phyloP scores from a whole-genome alignment of 2,113 vertebrate genomes.

The Galemys pyrenaicus region DNA sequence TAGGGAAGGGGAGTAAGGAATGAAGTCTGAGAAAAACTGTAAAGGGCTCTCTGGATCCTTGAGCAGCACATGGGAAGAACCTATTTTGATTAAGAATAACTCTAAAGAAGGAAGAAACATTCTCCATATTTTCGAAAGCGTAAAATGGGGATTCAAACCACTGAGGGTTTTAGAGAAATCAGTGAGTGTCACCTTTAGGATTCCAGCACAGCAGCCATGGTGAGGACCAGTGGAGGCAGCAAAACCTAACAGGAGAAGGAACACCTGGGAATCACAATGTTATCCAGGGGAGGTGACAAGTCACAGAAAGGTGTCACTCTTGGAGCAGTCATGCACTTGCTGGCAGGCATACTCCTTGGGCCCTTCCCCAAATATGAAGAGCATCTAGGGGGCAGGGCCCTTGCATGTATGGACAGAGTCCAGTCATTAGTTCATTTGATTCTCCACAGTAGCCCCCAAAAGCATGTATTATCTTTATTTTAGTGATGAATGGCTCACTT shows the following conservation, averaged over 20 bases:
- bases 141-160: neutral
- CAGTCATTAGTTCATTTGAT: neutral
- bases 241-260: neutral
- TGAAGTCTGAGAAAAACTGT: neutral
- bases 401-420: neutral
- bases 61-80: neutral
- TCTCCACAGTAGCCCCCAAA: neutral
- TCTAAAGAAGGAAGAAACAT: neutral
- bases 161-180: neutral
- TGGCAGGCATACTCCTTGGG: neutral
- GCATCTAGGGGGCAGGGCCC: neutral
- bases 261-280: neutral
- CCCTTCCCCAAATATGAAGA: neutral
- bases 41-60: neutral
- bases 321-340: neutral
- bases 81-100: neutral
- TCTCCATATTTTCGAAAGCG: neutral
- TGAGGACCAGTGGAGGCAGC: neutral
- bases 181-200: neutral
- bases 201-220: neutral
- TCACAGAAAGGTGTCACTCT: neutral
- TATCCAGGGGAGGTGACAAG: neutral
- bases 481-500: neutral
- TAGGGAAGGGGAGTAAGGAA: neutral
- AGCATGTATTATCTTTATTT: conserved; percentile 1